Percentiles rank a stretch among this genome's conserved stretches.
These are phyloP conservation scores for Mus musculus DNA, from an alignment of 2,113 vertebrate genomes.

Conservation along the genomic window GRCm39 chr12:26657001-26657500, in stretches of 20 bases:
- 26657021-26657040: background rate
- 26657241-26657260: background rate
- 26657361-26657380: no score
- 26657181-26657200: no score
- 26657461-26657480: no score
- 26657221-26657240: background rate
- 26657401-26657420: background rate
- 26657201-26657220: background rate
- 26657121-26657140: no score
- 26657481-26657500: background rate
- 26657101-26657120: rapidly evolving
- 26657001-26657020: background rate
- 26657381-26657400: background rate
- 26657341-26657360: no score
- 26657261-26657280: background rate
- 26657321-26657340: background rate
- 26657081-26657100: background rate
- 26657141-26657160: no score
- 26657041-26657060: background rate
- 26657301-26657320: background rate
- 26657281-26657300: background rate
- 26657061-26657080: no score
- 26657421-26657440: background rate
- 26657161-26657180: background rate
- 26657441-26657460: background rate